Conservation (phyloP, 2,113 vertebrate genomes). For the Indicator indicator region DNA sequence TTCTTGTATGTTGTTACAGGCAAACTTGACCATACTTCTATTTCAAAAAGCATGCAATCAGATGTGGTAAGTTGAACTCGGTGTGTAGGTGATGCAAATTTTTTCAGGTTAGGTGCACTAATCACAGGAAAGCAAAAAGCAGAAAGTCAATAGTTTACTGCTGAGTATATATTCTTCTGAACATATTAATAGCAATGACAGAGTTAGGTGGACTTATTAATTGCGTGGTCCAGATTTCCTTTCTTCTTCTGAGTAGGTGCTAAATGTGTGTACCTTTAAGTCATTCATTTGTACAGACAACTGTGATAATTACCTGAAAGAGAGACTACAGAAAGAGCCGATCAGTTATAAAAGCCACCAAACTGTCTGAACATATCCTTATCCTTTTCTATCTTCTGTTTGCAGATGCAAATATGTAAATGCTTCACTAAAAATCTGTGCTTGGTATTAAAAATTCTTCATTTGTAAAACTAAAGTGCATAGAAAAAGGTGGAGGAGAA, state of each 20-base stretch:
- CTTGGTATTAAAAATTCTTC: constrained; percentile 9
- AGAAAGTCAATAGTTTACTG: neutral
- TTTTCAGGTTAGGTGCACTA: neutral
- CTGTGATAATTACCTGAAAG: neutral
- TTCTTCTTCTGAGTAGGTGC: neutral
- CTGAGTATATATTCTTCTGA: neutral
- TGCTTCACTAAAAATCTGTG: neutral
- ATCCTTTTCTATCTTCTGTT: neutral
- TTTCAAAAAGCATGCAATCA: neutral
- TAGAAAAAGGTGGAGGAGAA: neutral
- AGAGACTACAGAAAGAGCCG: neutral
- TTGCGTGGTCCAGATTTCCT: neutral
- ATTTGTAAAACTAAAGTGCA: neutral
- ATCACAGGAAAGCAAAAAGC: neutral
- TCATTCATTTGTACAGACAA: neutral
- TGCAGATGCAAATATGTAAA: neutral
- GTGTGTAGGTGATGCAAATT: neutral
- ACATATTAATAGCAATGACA: neutral
- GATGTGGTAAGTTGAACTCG: neutral
- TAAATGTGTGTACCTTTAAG: neutral
- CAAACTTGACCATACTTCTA: neutral
- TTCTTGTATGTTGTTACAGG: neutral
- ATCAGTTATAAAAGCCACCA: neutral
- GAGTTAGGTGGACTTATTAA: neutral
- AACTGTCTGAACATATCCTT: neutral